phyloP scores from a whole-genome alignment of 2,113 vertebrate species.

The Condylura cristata region DNA sequence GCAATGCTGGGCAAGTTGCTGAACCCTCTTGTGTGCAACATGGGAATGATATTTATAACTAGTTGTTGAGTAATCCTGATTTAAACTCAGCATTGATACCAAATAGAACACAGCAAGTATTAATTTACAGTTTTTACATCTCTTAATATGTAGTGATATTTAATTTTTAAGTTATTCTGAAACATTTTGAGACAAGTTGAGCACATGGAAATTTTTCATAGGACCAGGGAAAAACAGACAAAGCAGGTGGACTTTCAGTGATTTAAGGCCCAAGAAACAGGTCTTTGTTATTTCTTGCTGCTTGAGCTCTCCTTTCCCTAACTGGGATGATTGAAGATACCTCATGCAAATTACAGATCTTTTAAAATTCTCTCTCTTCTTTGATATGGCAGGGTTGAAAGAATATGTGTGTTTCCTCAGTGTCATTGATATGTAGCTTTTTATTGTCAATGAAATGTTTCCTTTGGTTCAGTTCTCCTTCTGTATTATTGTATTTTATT shows the following conservation, averaged over 20 bases:
- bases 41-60: neutral
- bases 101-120: neutral
- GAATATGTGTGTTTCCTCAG: neutral
- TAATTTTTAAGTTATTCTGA: constrained; percentile 52
- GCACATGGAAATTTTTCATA: neutral
- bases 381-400: neutral
- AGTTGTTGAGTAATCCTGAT: neutral
- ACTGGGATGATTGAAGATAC: neutral
- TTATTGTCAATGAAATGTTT: neutral
- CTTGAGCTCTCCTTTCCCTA: neutral
- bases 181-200: constrained; percentile 12
- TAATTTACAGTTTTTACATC: constrained; percentile 9
- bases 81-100: neutral
- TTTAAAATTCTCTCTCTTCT: neutral
- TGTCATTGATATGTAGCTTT: neutral
- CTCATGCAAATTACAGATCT: neutral
- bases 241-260: neutral
- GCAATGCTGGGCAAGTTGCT: neutral
- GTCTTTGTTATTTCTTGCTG: neutral
- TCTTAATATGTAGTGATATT: neutral
- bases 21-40: neutral
- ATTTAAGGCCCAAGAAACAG: neutral
- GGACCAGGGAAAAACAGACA: neutral
- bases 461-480: neutral
- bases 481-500: neutral